Evolutionary conservation across 2,888 invertebrate species (phyloP).

Genomic region (Andrena minutula): DNA sequence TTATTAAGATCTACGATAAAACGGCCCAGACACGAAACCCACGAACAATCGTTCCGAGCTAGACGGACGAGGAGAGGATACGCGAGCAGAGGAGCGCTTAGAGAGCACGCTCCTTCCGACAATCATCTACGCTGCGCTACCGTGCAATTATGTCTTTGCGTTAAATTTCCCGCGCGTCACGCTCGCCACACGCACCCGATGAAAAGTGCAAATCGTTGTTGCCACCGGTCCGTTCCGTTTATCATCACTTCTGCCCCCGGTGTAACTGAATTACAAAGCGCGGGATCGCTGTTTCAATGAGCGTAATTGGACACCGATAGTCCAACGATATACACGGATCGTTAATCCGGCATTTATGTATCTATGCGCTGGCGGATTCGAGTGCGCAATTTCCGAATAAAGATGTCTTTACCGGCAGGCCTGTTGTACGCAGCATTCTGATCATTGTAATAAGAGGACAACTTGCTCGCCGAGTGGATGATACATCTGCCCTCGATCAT

Average conservation of each 20-base stretch:
- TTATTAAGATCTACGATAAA: slow-evolving; percentile 65
- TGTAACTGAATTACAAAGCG: slow-evolving; percentile 16
- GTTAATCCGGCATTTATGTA: background rate
- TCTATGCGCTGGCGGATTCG: background rate
- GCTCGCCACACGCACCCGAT: slow-evolving; percentile 23
- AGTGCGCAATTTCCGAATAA: background rate
- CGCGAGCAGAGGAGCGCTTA: slow-evolving; percentile 17
- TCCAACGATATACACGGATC: background rate
- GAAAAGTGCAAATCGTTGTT: slow-evolving; percentile 36
- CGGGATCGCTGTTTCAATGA: background rate
- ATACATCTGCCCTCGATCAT: background rate
- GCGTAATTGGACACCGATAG: background rate
- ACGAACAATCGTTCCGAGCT: slow-evolving; percentile 40
- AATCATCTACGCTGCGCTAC: slow-evolving; percentile 39
- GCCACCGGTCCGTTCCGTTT: slow-evolving; percentile 2
- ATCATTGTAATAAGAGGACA: background rate
- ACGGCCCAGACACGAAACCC: slow-evolving; percentile 49
- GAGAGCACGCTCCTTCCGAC: slow-evolving; percentile 31
- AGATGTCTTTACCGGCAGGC: background rate
- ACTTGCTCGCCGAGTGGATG: background rate
- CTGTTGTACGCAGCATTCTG: background rate
- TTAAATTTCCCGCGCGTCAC: slow-evolving; percentile 34
- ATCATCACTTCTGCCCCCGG: background rate
- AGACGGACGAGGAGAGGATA: slow-evolving; percentile 21
- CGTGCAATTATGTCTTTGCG: slow-evolving; percentile 55